Evolutionary conservation across 2,797 vertebrate genomes (phyloP), one percentile per base, ranked within the genome.

Genomic region (Kryptopterus vitreolus): DNA sequence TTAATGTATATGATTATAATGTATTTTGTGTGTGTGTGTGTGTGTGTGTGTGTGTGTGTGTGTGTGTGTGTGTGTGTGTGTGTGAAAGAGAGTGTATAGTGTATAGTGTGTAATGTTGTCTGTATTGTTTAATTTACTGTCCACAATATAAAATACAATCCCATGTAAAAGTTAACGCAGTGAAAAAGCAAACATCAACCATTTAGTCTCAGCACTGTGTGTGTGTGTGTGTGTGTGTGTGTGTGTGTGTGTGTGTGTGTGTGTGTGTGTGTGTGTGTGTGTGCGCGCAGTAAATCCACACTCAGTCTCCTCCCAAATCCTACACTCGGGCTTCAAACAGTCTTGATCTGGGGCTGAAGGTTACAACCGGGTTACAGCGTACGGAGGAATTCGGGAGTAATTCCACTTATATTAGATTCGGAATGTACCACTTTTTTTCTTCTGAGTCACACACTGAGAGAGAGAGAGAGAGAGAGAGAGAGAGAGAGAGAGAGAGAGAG

Each of bases 341-440:
- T 89, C 91, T 88, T 91, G 92, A 92, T 91, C 90, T 91, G 91
- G 83, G 89, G 86, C 86, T 76, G 86, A 83, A 85, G 92, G 91
- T 93, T 93, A 92, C 78, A 83, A 85, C 82, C 89, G 90, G 92
- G 92, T 92, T 92, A 92, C 85, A 88, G 82, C 83, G 88, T 90
- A 90, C 88, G 87, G 87, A 87, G 90, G 90, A 92, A 92, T 92
- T 91, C 93, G 87, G 87, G 85, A 92, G 91, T 93, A 92, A 93
- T 91, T 91, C 91, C 90, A 81, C 87, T 89, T 89, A 92, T 93
- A 93, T 94, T 93, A 90, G 84, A 91, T 92, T 90, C 91, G 88
- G 89, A 90, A 82, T 81, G 75, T 74, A 78, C 87, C 85, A 81
- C 85, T 86, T 88, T 91, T 86, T 87, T 53, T 59, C n/a, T 55